These are phyloP conservation scores for Illadopsis cleaveri DNA, from an alignment of 2,113 vertebrate species.

Conservation along the genomic window DNA sequence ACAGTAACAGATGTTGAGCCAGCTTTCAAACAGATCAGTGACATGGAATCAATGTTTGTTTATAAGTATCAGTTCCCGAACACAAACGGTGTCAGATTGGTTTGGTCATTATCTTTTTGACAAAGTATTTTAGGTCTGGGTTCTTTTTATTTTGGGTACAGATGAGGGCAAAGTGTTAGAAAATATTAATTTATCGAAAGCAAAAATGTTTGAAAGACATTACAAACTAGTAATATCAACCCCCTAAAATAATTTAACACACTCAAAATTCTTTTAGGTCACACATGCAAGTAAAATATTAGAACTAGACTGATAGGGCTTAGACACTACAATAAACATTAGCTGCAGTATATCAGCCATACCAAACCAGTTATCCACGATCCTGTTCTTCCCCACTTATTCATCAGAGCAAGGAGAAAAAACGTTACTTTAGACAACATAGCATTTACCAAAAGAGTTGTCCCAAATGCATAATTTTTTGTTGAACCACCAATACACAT, in stretches of 20 bases:
- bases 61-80: neutral
- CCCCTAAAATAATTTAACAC: neutral
- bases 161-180: neutral
- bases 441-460: neutral
- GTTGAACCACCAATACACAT: neutral
- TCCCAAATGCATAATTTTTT: neutral
- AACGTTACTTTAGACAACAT: neutral
- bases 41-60: neutral
- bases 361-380: neutral
- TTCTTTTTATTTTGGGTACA: neutral
- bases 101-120: neutral
- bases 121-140: neutral
- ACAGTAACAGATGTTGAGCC: slow-evolving; percentile 39
- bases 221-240: neutral
- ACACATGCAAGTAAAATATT: neutral
- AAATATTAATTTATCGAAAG: neutral
- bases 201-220: neutral
- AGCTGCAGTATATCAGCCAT: neutral
- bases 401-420: neutral
- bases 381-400: neutral
- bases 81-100: neutral
- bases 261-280: neutral
- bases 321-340: neutral
- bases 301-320: neutral
- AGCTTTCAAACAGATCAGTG: slow-evolving; percentile 3